These are phyloP conservation scores for Melanerpes formicivorus DNA, from an alignment of 2,113 vertebrate species.

Conservation along the genomic window DNA sequence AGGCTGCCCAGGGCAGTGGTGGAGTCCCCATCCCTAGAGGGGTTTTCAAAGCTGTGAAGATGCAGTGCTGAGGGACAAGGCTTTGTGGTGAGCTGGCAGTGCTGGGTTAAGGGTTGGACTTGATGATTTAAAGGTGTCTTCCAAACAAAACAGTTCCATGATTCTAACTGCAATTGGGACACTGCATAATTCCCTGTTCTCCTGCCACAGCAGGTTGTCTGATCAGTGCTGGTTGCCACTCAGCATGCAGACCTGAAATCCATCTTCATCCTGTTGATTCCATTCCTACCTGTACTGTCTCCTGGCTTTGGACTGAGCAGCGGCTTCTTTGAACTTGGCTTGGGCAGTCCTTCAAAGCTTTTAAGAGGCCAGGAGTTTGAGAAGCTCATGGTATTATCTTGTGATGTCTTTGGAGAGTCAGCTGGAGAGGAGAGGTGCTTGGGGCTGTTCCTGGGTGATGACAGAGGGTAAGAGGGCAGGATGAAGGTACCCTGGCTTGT, in stretches of 20 bases:
- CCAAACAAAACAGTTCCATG: too few species aligned
- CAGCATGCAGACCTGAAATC: fast-evolving
- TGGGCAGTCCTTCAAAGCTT: slow-evolving; percentile 73
- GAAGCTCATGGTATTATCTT: slow-evolving; percentile 76
- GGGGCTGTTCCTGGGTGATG: slow-evolving; percentile 77
- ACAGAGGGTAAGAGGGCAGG: slow-evolving; percentile 85
- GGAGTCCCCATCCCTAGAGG: too few species aligned
- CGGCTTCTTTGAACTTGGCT: slow-evolving; percentile 72
- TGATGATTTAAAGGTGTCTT: too few species aligned
- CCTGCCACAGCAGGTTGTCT: background rate
- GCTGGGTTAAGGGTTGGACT: too few species aligned
- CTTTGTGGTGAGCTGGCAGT: too few species aligned
- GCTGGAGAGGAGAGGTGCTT: slow-evolving; percentile 70
- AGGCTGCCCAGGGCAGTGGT: too few species aligned
- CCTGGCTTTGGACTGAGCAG: slow-evolving; percentile 34
- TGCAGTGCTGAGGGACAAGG: too few species aligned
- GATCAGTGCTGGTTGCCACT: too few species aligned
- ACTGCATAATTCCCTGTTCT: background rate
- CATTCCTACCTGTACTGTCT: slow-evolving; percentile 66
- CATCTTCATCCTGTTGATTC: fast-evolving
- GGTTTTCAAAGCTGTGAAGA: too few species aligned
- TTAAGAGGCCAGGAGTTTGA: slow-evolving; percentile 92
- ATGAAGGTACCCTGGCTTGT: slow-evolving; percentile 77
- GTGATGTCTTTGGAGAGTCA: slow-evolving; percentile 67
- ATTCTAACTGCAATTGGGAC: fast-evolving